Conservation (phyloP, 2,888 invertebrate genomes). For the Pristionchus maxplancki region DNA sequence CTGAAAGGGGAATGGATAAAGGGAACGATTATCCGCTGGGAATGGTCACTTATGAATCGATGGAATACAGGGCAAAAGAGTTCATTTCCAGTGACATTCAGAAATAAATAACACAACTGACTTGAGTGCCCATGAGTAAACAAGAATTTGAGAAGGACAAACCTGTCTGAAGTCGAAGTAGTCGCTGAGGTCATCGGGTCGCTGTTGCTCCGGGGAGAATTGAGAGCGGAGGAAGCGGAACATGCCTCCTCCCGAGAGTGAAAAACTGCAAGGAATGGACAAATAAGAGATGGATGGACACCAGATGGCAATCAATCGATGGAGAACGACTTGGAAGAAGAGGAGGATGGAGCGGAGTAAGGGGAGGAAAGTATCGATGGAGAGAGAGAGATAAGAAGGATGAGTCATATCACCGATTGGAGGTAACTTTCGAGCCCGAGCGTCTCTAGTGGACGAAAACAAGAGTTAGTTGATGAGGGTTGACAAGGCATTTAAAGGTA, state of each 20-base stretch:
- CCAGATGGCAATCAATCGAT: constrained; percentile 1
- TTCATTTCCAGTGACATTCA: neutral
- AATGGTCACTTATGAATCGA: neutral
- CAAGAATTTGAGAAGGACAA: neutral
- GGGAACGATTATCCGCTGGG: neutral
- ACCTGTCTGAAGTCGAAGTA: constrained; percentile 51
- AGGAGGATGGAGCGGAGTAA: neutral
- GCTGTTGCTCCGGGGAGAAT: constrained; percentile 48
- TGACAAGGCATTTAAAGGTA: constrained; percentile 31
- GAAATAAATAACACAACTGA: no score
- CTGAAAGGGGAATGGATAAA: constrained; percentile 30
- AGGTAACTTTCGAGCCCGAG: neutral
- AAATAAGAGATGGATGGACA: neutral
- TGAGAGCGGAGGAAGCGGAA: constrained; percentile 51
- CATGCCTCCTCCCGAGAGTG: constrained; percentile 42
- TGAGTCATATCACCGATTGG: neutral
- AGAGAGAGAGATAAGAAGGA: constrained; percentile 13
- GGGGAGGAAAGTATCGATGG: neutral
- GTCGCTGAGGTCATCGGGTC: constrained; percentile 48
- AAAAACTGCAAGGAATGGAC: neutral
- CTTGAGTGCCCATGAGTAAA: no score
- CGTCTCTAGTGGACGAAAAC: neutral
- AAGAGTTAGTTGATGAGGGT: neutral
- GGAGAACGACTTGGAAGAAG: constrained; percentile 20
- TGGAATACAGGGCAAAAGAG: neutral